A percentile compares a stretch with the other conserved stretches of the same genome.
Conservation (phyloP, 2,888 invertebrate genomes). For the Lathronympha strigana region DNA sequence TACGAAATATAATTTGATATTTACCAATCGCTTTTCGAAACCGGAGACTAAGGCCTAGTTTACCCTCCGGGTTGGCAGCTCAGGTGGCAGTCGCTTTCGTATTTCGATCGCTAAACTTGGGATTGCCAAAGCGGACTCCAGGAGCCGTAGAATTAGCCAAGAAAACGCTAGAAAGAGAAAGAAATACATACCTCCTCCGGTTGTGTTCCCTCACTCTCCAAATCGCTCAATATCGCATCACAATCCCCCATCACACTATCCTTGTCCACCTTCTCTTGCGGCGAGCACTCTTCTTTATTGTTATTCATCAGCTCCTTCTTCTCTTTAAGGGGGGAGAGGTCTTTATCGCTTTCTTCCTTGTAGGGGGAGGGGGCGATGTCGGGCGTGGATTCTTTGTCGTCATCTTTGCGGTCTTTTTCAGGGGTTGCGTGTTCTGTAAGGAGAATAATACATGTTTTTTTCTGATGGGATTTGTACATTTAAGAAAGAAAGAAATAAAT, state of each 20-base stretch:
- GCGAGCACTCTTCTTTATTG: conserved; percentile 77
- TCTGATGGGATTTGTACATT: too few species aligned
- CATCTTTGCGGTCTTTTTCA: conserved; percentile 55
- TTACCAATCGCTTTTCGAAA: too few species aligned
- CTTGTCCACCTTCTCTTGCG: conserved; percentile 80
- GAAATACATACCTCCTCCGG: conserved; percentile 88
- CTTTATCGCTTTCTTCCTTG: conserved; percentile 59
- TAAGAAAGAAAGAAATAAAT: too few species aligned
- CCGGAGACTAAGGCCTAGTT: too few species aligned
- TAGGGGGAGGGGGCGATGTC: conserved; percentile 56
- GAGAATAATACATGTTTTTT: not conserved
- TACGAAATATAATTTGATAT: too few species aligned
- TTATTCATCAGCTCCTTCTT: conserved; percentile 71
- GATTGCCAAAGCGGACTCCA: too few species aligned
- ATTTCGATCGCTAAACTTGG: too few species aligned
- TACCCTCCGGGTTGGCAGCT: too few species aligned
- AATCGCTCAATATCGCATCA: conserved; percentile 88
- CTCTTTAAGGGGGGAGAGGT: conserved; percentile 69
- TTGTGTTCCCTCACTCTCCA: conserved; percentile 94
- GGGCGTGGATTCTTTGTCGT: conserved; percentile 42
- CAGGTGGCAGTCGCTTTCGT: too few species aligned
- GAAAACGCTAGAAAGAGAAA: too few species aligned
- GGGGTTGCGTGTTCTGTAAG: conserved; percentile 55
- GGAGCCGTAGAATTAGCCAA: too few species aligned
- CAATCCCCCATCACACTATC: conserved; percentile 87